These are phyloP conservation scores for Mus spicilegus DNA, from an alignment of 2,113 vertebrate species.

Conservation along the genomic window DNA sequence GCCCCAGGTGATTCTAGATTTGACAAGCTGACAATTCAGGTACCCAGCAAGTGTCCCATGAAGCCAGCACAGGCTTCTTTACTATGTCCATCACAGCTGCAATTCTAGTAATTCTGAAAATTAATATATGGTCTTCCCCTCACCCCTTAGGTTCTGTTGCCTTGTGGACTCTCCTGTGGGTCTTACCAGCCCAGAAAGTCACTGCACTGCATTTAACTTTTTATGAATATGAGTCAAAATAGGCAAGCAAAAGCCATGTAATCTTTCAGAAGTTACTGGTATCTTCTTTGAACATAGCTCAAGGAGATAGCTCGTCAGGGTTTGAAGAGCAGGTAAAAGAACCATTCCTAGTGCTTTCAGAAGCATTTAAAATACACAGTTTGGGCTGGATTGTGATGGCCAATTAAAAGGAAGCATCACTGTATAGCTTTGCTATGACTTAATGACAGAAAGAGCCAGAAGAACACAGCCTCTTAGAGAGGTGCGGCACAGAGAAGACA, in stretches of 20 bases:
- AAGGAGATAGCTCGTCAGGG: not conserved
- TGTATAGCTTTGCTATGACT: not conserved
- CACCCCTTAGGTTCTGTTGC: accelerated
- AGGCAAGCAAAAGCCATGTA: not conserved
- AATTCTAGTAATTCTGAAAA: not conserved
- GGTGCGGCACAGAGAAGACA: too few species aligned
- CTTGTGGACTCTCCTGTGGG: accelerated
- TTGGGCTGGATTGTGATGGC: not conserved
- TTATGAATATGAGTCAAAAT: not conserved
- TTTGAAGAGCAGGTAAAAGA: not conserved
- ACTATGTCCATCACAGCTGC: accelerated
- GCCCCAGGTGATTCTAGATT: not conserved
- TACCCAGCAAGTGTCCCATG: not conserved
- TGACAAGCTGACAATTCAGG: not conserved
- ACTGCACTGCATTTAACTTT: not conserved
- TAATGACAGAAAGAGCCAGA: not conserved
- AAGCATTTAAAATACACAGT: not conserved
- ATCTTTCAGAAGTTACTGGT: not conserved
- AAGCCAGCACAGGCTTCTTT: not conserved
- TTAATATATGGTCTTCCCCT: not conserved
- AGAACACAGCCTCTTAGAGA: not conserved
- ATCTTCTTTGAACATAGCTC: not conserved
- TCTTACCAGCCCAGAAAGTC: not conserved
- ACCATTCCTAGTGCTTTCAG: not conserved
- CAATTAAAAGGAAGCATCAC: not conserved